Conservation (phyloP, 2,113 vertebrate genomes). For the Charadrius vociferus region DNA sequence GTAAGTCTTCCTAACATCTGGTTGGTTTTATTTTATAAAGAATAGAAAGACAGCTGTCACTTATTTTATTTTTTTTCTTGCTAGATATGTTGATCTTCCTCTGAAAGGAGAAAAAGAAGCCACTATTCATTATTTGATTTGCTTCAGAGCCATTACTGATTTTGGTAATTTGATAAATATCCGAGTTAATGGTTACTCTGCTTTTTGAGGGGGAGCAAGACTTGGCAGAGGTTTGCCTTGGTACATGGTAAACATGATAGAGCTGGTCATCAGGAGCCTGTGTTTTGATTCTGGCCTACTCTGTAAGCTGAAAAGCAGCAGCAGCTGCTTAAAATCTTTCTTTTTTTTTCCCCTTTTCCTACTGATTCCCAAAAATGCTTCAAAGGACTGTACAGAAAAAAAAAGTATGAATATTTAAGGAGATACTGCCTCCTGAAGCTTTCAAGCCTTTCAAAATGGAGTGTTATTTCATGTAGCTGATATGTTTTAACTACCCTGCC, state of each 20-base stretch:
- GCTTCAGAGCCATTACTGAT: not conserved
- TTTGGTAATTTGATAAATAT: not conserved
- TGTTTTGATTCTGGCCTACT: not conserved
- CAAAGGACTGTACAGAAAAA: not conserved
- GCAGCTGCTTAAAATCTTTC: no score
- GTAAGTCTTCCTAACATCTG: not conserved
- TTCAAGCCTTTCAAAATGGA: not conserved
- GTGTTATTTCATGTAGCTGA: not conserved
- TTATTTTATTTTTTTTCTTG: not conserved
- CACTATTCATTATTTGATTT: not conserved
- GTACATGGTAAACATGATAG: not conserved
- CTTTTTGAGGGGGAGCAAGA: not conserved
- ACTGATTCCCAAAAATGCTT: not conserved
- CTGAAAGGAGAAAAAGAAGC: not conserved
- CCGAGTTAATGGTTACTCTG: not conserved
- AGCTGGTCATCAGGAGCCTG: not conserved
- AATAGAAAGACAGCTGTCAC: not conserved
- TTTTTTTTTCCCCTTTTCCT: not conserved
- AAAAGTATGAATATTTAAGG: not conserved
- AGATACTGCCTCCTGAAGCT: not conserved
- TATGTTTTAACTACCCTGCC: not conserved
- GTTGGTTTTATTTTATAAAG: not conserved
- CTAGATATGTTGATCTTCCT: not conserved
- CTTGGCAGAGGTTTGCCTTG: not conserved
- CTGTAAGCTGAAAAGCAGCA: no score